Base-by-base conservation (phyloP, 2,113 vertebrate genomes). In the Antennarius striatus region DNA sequence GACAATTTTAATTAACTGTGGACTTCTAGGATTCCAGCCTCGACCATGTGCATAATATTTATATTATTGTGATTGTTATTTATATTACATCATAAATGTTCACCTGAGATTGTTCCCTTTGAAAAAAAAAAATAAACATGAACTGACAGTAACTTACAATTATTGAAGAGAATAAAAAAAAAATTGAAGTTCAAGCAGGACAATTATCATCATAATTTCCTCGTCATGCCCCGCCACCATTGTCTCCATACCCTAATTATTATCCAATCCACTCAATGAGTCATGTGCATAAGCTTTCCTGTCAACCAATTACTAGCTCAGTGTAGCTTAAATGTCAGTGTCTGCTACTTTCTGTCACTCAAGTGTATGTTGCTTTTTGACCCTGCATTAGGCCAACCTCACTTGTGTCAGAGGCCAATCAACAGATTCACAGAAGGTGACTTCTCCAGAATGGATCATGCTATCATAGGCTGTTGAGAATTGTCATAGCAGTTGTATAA, bases 331-430 rank as follows among this genome's bases (percentile, higher is more conserved):
- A 76, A 71, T 56, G 52, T 65, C 58, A 56, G 52, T 54, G 53
- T 70, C 13, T 67, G 45, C 45, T 52, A 43, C 46, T 54, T 71
- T 50, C 67, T 73, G 64, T 78, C 11, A 60, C 53, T 47, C 56
- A 56, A 42, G 59, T 56, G 32, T 14, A 39, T 48, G 68, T 15
- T 47, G 42, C 42, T 43, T 14, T 22, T 51, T 29, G 42, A 70
- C 68, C 74, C 54, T 61, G 30, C 39, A 40, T 73, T 14, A 60
- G 1, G 5, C 28, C 45, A 57, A 58, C 72, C 64, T 51, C 62
- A 48, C 77, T 66, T 58, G 63, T 53, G 64, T 71, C 56, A 63
- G 62, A 68, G 40, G n/a, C 43, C 56, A 40, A 32, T 65, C 65
- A 72, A 30, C 63, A 56, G 63, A 29, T 66, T 15, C 56, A 62